Evolutionary conservation across 2,113 vertebrate species (phyloP), one percentile per base, ranked within the genome.

Genomic region (Talpa occidentalis): DNA sequence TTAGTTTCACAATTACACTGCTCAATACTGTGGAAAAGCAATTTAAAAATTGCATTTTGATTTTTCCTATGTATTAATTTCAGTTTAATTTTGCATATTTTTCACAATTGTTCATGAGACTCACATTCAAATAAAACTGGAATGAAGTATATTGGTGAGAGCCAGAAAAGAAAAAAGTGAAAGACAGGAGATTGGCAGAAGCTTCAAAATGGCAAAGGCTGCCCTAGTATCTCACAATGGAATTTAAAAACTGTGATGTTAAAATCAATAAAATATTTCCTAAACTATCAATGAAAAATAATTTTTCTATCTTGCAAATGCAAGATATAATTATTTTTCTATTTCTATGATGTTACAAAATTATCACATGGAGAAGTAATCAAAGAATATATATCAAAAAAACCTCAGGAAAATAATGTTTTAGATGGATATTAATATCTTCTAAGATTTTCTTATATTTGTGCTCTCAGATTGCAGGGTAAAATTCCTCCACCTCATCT

Each of bases 231-330:
- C 52, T 84, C 40, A 81, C 3, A 72, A 26, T 49, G 62, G 42
- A 88, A 88, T 78, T 81, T 77, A 47, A 86, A 93, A 78, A 2
- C 16, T 82, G 24, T 67, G n/a, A 42, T 66, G 37, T 82, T 44
- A 94, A 93, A 95, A 79, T 83, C 79, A 79, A 52, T 94, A 44
- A 60, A 93, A 49, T 2, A 1, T 56, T 88, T 91, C 73, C n/a
- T 35, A 59, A 19, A 17, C 30, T 93, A 40, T 64, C 78, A 81
- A 44, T 80, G 88, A 90, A n/a, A 78, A 82, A 32, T n/a, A 73
- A 67, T 15, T 5, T 78, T 90, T 73, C 10, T 44, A 3, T 81
- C 32, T 49, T 73, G 0, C 3, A 72, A 90, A 92, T 90, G 14
- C 7, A 80, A 73, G 47, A 37, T 7, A 59, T 64, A 60, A 11